phyloP scores from a whole-genome alignment of 2,888 invertebrate species.

The Dicranocentrus wangi region DNA sequence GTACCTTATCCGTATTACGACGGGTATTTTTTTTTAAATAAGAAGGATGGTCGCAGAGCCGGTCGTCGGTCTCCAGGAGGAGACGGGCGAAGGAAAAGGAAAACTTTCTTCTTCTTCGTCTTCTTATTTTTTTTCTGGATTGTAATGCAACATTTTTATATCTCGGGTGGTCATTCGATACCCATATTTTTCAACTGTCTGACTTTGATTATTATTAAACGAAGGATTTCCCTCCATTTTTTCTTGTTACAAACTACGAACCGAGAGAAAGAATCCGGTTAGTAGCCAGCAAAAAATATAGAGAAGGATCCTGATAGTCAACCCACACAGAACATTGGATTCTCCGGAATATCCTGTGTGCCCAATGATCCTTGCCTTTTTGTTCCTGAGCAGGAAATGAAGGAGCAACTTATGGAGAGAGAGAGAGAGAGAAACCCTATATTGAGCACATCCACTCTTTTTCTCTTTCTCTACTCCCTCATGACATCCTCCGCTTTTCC shows the following conservation, averaged over 20 bases:
- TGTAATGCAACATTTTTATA: neutral
- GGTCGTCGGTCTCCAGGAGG: too few species aligned
- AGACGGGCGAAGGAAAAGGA: neutral
- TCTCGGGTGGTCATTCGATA: slow-evolving; percentile 37
- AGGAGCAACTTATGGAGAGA: slow-evolving; percentile 16
- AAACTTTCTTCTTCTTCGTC: slow-evolving; percentile 8
- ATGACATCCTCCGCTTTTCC: neutral
- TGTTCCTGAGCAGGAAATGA: slow-evolving; percentile 27
- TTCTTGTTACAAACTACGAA: slow-evolving; percentile 38
- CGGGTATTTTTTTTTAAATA: too few species aligned
- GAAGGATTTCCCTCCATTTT: slow-evolving; percentile 40
- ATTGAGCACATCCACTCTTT: neutral
- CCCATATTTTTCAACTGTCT: slow-evolving; percentile 52
- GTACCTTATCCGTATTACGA: too few species aligned
- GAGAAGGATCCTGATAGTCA: neutral
- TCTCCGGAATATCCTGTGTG: slow-evolving; percentile 8
- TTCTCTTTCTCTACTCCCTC: neutral
- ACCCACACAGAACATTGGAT: neutral
- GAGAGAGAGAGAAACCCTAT: neutral
- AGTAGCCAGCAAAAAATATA: neutral
- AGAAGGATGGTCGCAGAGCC: too few species aligned
- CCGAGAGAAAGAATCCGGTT: slow-evolving; percentile 1
- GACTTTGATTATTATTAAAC: slow-evolving; percentile 63
- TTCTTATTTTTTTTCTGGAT: neutral
- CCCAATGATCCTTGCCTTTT: slow-evolving; percentile 58